phyloP scores from a whole-genome alignment of 2,113 vertebrate genomes.

The Trochalopteron elliotii region DNA sequence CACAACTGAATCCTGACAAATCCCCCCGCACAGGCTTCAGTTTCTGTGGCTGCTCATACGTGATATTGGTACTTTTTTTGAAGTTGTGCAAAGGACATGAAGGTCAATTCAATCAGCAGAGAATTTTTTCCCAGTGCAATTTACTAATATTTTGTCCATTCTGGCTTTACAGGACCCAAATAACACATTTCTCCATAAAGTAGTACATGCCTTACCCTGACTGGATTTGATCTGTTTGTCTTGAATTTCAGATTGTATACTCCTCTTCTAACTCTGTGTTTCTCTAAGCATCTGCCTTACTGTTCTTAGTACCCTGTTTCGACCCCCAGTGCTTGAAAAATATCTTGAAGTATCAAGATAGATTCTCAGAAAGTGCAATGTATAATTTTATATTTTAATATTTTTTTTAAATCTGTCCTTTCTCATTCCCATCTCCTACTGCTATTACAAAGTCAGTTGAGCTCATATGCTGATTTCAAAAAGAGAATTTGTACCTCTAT shows the following conservation, averaged over 20 bases:
- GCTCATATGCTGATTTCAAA: not conserved
- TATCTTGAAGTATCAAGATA: not conserved
- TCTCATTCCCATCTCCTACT: not conserved
- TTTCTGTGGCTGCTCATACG: accelerated
- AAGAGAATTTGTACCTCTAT: not conserved
- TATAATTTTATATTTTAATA: not conserved
- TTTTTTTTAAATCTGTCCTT: not conserved
- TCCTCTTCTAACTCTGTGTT: not conserved
- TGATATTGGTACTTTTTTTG: not conserved
- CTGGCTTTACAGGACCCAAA: not conserved
- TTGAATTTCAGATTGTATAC: not conserved
- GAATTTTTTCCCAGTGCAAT: not conserved
- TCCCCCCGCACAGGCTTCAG: not conserved
- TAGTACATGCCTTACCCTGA: not conserved
- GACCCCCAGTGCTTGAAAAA: not conserved
- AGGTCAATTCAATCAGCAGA: not conserved
- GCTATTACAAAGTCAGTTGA: not conserved
- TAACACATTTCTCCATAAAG: not conserved
- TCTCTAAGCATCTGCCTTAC: not conserved
- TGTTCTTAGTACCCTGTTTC: not conserved
- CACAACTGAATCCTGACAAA: not conserved
- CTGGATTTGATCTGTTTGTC: not conserved
- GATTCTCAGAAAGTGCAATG: not conserved
- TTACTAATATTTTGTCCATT: not conserved
- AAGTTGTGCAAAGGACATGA: not conserved